Conservation (phyloP, 2,797 vertebrate genomes). For the Eurystomus glaucurus region DNA sequence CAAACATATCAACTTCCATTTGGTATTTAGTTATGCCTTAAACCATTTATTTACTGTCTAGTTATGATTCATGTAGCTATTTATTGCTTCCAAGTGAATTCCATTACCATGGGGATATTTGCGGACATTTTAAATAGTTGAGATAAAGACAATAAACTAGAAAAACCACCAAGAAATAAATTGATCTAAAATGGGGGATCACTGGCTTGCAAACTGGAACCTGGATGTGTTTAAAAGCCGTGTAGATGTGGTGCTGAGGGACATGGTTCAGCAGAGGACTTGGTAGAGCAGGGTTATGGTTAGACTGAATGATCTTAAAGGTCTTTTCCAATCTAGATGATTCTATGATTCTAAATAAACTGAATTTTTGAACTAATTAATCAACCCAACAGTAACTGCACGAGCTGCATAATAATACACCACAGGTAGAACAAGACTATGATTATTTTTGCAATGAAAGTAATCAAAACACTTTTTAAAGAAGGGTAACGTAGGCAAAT, state of each 20-base stretch:
- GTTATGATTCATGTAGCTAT: conserved; percentile 36
- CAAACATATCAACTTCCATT: background rate
- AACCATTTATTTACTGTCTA: conserved; percentile 8
- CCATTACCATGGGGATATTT: conserved; percentile 50
- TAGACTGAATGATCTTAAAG: too few species aligned
- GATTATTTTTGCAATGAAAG: background rate
- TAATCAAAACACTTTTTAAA: background rate
- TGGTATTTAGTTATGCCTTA: conserved; percentile 22
- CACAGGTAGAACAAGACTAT: background rate
- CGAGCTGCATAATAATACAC: background rate
- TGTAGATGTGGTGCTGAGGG: too few species aligned
- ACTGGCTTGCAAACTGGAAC: background rate
- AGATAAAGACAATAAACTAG: conserved; percentile 31
- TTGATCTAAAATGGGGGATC: conserved; percentile 1
- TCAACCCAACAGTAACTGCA: background rate
- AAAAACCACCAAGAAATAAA: background rate
- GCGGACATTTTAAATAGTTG: conserved; percentile 35
- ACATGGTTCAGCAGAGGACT: too few species aligned
- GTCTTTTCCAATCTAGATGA: too few species aligned
- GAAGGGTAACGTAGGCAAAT: background rate
- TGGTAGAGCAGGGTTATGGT: too few species aligned
- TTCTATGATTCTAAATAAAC: background rate
- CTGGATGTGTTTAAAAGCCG: too few species aligned
- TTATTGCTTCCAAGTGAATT: conserved; percentile 38
- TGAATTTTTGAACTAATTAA: background rate